These are phyloP conservation scores for Cydia strobilella DNA, from an alignment of 1,140 invertebrate genomes.

Conservation along the genomic window DNA sequence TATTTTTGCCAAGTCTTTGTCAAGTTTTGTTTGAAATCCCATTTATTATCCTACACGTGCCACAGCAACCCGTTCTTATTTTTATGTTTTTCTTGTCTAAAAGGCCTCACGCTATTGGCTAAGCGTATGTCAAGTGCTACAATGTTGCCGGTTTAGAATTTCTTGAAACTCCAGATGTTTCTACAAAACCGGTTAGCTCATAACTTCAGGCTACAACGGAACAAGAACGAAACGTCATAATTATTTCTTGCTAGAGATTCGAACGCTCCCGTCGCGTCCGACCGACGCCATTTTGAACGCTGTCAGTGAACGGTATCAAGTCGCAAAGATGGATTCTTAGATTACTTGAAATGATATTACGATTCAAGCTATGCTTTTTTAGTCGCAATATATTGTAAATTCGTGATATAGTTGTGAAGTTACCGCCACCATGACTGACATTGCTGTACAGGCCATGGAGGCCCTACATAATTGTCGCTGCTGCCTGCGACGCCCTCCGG, in stretches of 20 bases:
- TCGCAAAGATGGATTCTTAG: constrained; percentile 18
- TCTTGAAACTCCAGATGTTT: not conserved
- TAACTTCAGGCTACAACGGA: not conserved
- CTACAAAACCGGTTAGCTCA: not conserved
- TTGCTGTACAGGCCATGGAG: constrained; percentile 9
- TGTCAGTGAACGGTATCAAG: constrained; percentile 10
- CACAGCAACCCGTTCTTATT: not conserved
- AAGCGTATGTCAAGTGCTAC: not conserved
- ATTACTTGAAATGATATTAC: not conserved
- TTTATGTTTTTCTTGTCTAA: not conserved
- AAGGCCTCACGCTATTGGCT: not conserved
- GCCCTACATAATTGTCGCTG: not conserved
- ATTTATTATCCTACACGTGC: not conserved
- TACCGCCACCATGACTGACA: constrained; percentile 1
- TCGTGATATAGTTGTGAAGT: not conserved
- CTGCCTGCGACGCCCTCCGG: constrained; percentile 14
- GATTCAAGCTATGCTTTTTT: not conserved
- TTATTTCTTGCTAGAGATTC: constrained; percentile 2
- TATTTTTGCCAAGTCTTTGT: not conserved
- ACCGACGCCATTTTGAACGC: constrained; percentile 20
- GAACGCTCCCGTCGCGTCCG: constrained; percentile 11
- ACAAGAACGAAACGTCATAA: not conserved
- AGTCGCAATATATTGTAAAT: not conserved
- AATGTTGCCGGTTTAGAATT: not conserved
- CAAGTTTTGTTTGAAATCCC: not conserved